phyloP scores from a whole-genome alignment of 1,140 invertebrate species.

The Pinna nobilis region DNA sequence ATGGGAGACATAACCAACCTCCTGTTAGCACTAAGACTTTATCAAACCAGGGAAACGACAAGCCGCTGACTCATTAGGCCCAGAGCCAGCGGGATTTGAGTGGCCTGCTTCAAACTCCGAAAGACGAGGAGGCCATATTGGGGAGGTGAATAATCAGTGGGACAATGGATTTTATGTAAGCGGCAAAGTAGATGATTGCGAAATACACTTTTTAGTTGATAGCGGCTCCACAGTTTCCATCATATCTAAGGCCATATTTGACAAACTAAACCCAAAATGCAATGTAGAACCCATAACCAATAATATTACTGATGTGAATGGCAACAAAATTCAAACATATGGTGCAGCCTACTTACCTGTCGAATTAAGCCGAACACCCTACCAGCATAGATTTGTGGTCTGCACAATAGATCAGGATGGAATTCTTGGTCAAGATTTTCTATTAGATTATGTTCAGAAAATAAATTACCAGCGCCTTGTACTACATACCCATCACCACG shows the following conservation, averaged over 20 bases:
- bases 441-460: neutral
- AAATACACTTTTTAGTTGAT: constrained; percentile 12
- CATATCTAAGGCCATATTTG: neutral
- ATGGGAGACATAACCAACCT: neutral
- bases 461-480: constrained; percentile 5
- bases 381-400: constrained; percentile 13
- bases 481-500: neutral
- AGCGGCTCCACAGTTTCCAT: constrained; percentile 9
- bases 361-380: neutral
- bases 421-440: constrained; percentile 33
- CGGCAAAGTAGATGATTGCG: neutral
- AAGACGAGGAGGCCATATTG: neutral
- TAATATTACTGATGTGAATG: constrained; percentile 10
- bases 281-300: neutral
- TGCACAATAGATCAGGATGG: constrained; percentile 15
- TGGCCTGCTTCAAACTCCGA: neutral
- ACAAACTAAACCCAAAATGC: neutral
- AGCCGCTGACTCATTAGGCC: constrained; percentile 16
- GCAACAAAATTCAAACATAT: neutral
- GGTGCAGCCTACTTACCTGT: neutral
- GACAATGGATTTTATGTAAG: constrained; percentile 23
- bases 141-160: neutral
- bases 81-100: neutral
- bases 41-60: constrained; percentile 23
- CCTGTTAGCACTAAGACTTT: no score